These are phyloP conservation scores for Chelonia mydas DNA, from an alignment of 2,797 vertebrate genomes.

Conservation along the genomic window DNA sequence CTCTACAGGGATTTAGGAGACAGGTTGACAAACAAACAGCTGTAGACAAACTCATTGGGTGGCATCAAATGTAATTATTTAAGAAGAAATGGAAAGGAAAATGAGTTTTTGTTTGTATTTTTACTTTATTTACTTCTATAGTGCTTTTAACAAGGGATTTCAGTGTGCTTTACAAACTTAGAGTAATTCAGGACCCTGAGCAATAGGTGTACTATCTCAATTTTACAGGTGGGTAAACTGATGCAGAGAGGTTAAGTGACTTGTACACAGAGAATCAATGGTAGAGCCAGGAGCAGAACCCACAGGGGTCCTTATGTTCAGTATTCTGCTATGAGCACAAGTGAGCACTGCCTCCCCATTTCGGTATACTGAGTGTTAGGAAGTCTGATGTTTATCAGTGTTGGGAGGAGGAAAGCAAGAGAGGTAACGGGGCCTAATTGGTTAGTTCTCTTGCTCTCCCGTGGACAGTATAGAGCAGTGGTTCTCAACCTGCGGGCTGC, in stretches of 20 bases:
- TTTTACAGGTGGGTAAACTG: not conserved
- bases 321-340: not conserved
- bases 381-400: not conserved
- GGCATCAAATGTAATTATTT: not conserved
- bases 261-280: not conserved
- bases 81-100: not conserved
- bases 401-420: not conserved
- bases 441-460: not conserved
- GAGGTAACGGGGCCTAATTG: not conserved
- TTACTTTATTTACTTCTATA: not conserved
- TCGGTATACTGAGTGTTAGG: not conserved
- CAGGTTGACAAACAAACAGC: not conserved
- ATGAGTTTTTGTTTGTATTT: not conserved
- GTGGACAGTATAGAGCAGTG: not conserved
- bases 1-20: not conserved
- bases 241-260: not conserved
- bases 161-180: rapidly evolving
- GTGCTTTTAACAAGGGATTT: not conserved
- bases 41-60: not conserved
- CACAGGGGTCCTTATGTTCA: not conserved
- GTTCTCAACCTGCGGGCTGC: too few relatives aligned
- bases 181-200: not conserved
- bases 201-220: not conserved
- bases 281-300: not conserved
- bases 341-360: rapidly evolving